phyloP scores from a whole-genome alignment of 2,113 vertebrate genomes.

The Scartelaos histophorus region DNA sequence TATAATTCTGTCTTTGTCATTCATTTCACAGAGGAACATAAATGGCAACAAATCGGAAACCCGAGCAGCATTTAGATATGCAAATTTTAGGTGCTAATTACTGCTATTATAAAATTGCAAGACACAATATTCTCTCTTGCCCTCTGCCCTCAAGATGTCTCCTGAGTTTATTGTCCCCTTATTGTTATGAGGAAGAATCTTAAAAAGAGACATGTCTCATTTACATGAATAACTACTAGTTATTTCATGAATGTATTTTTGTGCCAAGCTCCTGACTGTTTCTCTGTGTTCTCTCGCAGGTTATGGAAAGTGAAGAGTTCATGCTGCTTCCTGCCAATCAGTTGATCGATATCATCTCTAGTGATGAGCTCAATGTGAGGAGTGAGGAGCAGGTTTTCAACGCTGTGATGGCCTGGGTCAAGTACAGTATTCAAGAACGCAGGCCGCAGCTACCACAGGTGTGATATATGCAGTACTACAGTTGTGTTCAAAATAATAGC shows the following conservation, averaged over 20 bases:
- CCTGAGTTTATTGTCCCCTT: too few species aligned
- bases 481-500: too few species aligned
- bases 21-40: not conserved
- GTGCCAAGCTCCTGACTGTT: constrained; percentile 2
- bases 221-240: too few species aligned
- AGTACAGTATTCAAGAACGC: constrained; percentile 97
- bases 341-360: constrained; percentile 98
- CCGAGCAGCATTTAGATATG: too few species aligned
- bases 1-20: not conserved
- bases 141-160: too few species aligned
- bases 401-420: constrained; percentile 98
- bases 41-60: too few species aligned
- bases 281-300: constrained; percentile 68
- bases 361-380: constrained; percentile 95
- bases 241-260: not conserved
- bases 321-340: constrained; percentile 98
- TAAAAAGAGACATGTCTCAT: too few species aligned
- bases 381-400: constrained; percentile 99
- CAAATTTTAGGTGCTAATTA: too few species aligned
- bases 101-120: too few species aligned
- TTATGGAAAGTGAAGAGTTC: constrained; percentile 99
- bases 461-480: not conserved
- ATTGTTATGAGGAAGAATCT: too few species aligned
- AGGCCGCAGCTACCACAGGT: constrained; percentile 96
- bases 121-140: too few species aligned